phyloP scores from a whole-genome alignment of 2,113 vertebrate species.

The Struthidea cinerea region DNA sequence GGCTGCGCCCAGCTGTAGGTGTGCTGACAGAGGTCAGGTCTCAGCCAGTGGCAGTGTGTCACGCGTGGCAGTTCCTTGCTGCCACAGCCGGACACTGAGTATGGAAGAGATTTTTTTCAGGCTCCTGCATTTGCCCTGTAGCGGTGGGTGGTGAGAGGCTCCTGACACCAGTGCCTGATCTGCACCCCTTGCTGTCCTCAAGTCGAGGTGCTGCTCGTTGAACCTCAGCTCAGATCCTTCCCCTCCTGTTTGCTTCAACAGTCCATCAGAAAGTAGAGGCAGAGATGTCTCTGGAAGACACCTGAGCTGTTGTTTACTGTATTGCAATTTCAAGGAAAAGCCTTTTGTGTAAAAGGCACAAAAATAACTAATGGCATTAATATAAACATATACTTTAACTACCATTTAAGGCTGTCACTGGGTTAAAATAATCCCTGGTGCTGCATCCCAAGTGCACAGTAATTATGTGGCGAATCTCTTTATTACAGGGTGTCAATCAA shows the following conservation, averaged over 20 bases:
- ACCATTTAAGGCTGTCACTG: slow-evolving; percentile 34
- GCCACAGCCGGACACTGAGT: neutral
- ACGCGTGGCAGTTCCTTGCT: neutral
- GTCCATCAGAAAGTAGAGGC: neutral
- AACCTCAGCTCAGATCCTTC: neutral
- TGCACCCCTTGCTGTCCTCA: neutral
- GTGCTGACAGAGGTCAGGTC: neutral
- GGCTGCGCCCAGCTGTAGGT: neutral
- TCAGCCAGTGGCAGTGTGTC: neutral
- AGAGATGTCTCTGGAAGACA: neutral
- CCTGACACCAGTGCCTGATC: neutral
- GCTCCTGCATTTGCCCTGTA: neutral
- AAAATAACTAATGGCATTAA: slow-evolving; percentile 31
- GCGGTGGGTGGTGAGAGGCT: neutral
- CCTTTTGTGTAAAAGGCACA: slow-evolving; percentile 6
- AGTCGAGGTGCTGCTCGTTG: neutral
- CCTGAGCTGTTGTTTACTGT: neutral
- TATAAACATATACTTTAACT: slow-evolving; percentile 33
- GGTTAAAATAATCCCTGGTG: neutral
- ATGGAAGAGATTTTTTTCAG: neutral
- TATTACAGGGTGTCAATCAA: slow-evolving; percentile 56
- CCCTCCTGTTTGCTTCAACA: neutral
- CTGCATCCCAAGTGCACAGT: slow-evolving; percentile 12
- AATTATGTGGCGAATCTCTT: slow-evolving; percentile 48
- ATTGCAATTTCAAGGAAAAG: neutral